A percentile compares a stretch with the other conserved stretches of the same genome.
Conservation (phyloP, 2,113 vertebrate species). For the Nothobranchius kuhntae region DNA sequence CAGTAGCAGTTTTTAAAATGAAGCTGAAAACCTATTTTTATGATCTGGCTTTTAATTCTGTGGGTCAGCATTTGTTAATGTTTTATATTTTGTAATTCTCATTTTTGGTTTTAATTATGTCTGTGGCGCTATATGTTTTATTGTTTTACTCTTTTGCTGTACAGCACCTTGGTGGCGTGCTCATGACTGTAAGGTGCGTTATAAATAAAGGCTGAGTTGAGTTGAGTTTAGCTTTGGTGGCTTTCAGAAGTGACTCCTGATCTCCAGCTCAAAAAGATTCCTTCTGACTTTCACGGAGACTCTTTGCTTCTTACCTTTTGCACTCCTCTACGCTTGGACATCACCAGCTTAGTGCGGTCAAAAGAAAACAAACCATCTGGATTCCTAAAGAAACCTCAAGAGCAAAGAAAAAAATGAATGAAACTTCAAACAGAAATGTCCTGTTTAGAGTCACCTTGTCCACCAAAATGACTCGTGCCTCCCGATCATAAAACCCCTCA, state of each 20-base stretch:
- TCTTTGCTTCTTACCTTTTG: slow-evolving; percentile 46
- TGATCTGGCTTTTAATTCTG: not conserved
- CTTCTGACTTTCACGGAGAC: slow-evolving; percentile 50
- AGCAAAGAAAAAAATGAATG: slow-evolving; percentile 18
- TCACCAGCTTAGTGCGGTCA: slow-evolving; percentile 26
- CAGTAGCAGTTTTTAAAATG: too few relatives aligned
- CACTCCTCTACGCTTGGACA: slow-evolving; percentile 46
- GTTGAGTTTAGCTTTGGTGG: too few relatives aligned
- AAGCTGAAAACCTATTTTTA: not conserved
- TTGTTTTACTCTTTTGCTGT: too few relatives aligned
- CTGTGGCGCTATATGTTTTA: too few relatives aligned
- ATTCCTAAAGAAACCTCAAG: slow-evolving; percentile 43
- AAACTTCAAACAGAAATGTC: slow-evolving; percentile 18
- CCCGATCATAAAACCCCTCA: slow-evolving; percentile 18
- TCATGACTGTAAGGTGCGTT: too few relatives aligned
- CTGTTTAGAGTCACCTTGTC: slow-evolving; percentile 41
- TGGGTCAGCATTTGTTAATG: too few relatives aligned
- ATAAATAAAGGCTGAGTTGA: too few relatives aligned
- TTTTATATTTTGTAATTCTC: too few relatives aligned
- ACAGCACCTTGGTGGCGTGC: too few relatives aligned
- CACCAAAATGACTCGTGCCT: slow-evolving; percentile 39
- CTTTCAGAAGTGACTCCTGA: slow-evolving; percentile 14
- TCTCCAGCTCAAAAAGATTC: slow-evolving; percentile 7
- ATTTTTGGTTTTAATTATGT: too few relatives aligned
- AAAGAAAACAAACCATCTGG: slow-evolving; percentile 44